Percentiles rank a stretch among this genome's conserved stretches.
phyloP scores from a whole-genome alignment of 2,888 invertebrate species.

The Parochlus steinenii region DNA sequence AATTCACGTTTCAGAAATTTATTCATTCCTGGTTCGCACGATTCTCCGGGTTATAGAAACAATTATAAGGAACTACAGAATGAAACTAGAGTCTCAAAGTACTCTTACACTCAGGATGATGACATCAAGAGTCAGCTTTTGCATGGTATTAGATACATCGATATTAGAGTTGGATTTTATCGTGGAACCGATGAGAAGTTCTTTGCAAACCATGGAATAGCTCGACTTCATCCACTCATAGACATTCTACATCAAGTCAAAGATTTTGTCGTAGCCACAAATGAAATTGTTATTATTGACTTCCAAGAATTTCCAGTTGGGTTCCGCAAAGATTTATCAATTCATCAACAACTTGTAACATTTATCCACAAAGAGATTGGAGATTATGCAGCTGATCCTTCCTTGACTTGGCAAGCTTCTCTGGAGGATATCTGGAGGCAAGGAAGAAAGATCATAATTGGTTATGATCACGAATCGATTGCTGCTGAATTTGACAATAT shows the following conservation, averaged over 20 bases:
- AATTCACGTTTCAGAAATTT: conserved; percentile 34
- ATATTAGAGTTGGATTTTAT: conserved; percentile 40
- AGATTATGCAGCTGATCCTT: conserved; percentile 33
- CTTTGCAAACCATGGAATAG: conserved; percentile 39
- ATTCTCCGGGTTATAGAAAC: conserved; percentile 41
- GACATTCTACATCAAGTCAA: conserved; percentile 35
- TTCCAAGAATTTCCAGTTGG: conserved; percentile 42
- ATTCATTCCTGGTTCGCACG: conserved; percentile 54
- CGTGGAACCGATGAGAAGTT: conserved; percentile 25
- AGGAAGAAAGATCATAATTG: conserved; percentile 34
- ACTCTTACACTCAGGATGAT: conserved; percentile 38
- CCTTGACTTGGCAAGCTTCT: conserved; percentile 31
- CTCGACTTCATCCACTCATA: conserved; percentile 32
- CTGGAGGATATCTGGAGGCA: conserved; percentile 34
- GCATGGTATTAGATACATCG: conserved; percentile 42
- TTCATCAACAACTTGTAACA: conserved; percentile 36
- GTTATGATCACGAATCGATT: conserved; percentile 32
- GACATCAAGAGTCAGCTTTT: conserved; percentile 38
- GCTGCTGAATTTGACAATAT: conserved; percentile 24
- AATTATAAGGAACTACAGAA: conserved; percentile 24
- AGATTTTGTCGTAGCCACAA: conserved; percentile 36
- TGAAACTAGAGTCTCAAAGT: conserved; percentile 32
- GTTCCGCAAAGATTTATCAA: conserved; percentile 28
- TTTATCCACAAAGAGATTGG: conserved; percentile 37
- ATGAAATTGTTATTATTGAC: conserved; percentile 42